Conservation (phyloP, 2,888 invertebrate genomes). For the Phalera bucephala region DNA sequence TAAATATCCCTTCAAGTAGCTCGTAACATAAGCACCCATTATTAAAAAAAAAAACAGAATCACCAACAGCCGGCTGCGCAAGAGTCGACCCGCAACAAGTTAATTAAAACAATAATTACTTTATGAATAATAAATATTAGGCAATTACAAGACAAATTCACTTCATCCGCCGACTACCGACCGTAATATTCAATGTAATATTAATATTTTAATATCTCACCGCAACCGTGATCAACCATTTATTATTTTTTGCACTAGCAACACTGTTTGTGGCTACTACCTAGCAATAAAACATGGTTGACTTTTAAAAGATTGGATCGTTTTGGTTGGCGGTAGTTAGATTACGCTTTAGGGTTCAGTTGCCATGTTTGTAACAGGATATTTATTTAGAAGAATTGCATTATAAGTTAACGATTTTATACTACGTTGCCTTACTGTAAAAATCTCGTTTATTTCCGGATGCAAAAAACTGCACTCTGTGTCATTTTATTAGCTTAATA, state of each 20-base stretch:
- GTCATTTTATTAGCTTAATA: no score
- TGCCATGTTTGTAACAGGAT: no score
- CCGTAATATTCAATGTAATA: slow-evolving; percentile 23
- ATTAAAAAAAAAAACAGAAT: not conserved
- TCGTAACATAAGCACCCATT: no score
- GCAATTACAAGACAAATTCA: slow-evolving; percentile 32
- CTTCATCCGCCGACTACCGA: slow-evolving; percentile 15
- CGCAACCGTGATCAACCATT: slow-evolving; percentile 27
- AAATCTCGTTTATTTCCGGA: no score
- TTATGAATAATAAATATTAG: slow-evolving; percentile 34
- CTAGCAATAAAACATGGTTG: slow-evolving; percentile 40
- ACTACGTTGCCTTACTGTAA: no score
- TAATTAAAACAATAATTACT: slow-evolving; percentile 32
- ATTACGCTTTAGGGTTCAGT: slow-evolving; percentile 16
- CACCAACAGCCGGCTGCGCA: slow-evolving; percentile 18
- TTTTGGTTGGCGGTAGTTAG: slow-evolving; percentile 28
- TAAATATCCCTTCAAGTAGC: no score
- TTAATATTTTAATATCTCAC: slow-evolving; percentile 14
- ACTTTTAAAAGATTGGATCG: slow-evolving; percentile 19
- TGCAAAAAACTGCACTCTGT: no score
- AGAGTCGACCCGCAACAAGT: slow-evolving; percentile 13
- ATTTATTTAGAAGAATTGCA: no score
- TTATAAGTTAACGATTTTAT: no score
- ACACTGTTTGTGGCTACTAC: slow-evolving; percentile 46
- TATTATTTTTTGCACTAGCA: slow-evolving; percentile 40